Evolutionary conservation across 2,113 vertebrate genomes (phyloP), one percentile per base, ranked within the genome.

Genomic region (Platichthys flesus): DNA sequence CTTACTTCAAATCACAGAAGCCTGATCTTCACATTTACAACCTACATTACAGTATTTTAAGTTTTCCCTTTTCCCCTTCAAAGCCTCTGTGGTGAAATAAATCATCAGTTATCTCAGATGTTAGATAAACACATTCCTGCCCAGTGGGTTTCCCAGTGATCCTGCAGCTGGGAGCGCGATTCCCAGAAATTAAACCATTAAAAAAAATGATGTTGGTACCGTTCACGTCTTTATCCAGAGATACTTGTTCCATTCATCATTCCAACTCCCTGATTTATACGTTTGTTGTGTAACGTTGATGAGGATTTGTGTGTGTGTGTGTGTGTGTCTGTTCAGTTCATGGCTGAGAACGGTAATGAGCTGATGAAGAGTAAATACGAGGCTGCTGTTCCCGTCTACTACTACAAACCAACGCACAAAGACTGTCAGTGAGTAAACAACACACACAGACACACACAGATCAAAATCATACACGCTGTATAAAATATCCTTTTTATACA

Each of bases 331-430:
- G 18, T 81, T 21, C 88, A 98, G 97, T 95, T 96, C 89, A 94
- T 97, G 94, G 92, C 91, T 23, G 91, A 94, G 54, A 91, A 93
- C 3, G 97, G 97, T 7, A 97, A 97, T 62, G 78, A 91, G 45
- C 84, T 87, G 71, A 92, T 93, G 90, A 96, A 93, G 92, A 92
- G 82, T 56, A 93, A 89, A 23, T 97, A 96, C 0, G 97, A 98
- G 92, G 95, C 95, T 2, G 70, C 90, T 18, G 94, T 98, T 79
- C 97, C 97, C 5, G 87, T 94, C 64, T 97, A 96, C 89, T 97
- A 96, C 93, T 97, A 98, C 87, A 95, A 93, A 79, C 96, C 96
- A 45, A 94, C 89, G 21, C 92, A 95, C 84, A 94, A 71, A 68
- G 95, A 96, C 90, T 95, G 94, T 90, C 95, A 95, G 96, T 96